Base-by-base conservation (phyloP, 2,888 invertebrate genomes). In the Calameuta pallipes region DNA sequence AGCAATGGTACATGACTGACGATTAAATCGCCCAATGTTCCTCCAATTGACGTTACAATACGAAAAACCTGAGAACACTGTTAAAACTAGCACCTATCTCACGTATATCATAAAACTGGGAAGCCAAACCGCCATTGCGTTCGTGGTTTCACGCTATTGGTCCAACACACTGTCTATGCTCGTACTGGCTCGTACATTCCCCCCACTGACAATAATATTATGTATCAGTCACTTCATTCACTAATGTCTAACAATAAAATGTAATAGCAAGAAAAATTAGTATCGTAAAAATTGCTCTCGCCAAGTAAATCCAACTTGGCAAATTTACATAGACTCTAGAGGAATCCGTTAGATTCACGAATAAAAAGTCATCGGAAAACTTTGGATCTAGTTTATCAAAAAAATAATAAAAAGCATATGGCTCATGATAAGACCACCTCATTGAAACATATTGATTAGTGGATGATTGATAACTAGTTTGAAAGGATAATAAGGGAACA, bases 71-170 rank as follows among this genome's bases (percentile, higher is more conserved):
- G 13, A 1, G 31, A 31, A 9, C 31, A 69, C 79, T 81, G 80
- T 73, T 75, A 56, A 85, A 85, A 85, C 78, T 78, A 79, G 79
- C 79, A 81, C 76, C 84, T 86, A 87, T 85, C 86, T 87, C 80
- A 79, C 85, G 83, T 87, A 89, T 87, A 89, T 86, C 85, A 85
- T 82, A 87, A 88, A 87, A 87, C 85, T 88, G 78, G 80, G 84
- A 85, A 86, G 84, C 86, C 86, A 89, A 86, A 86, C 87, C 88
- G 89, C 88, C 89, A 90, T 89, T 88, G 89, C 87, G 88, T 87
- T 90, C 93, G 93, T 93, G 93, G 92, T 92, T 87, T 86, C 83
- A 89, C 85, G 83, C 88, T 88, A 93, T 93, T 93, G 93, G 93
- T 91, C 92, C 92, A 92, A 86, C 87, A 77, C 86, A 88, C 79